Percentiles rank a stretch among this genome's conserved stretches.
These are phyloP conservation scores for Odocoileus hemionus DNA, from an alignment of 2,113 vertebrate genomes.

Conservation along the genomic window DNA sequence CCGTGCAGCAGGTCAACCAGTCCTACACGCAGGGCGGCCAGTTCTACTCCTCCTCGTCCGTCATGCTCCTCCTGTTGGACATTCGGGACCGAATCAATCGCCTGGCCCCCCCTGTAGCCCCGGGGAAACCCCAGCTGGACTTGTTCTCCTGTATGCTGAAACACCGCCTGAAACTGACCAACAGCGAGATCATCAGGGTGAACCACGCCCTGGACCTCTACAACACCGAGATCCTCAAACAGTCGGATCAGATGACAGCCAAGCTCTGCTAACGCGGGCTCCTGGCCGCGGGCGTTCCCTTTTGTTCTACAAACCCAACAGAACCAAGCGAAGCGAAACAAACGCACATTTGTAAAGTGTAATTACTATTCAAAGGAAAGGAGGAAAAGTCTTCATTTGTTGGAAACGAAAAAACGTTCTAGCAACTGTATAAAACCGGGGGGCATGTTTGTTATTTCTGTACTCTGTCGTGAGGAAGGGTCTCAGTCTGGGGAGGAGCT, in stretches of 20 bases:
- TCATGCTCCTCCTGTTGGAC: slow-evolving; percentile 97
- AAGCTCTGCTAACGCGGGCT: slow-evolving; percentile 94
- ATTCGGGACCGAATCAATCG: slow-evolving; percentile 99
- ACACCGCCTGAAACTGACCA: slow-evolving; percentile 97
- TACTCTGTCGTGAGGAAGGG: slow-evolving; percentile 86
- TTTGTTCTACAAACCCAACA: slow-evolving; percentile 81
- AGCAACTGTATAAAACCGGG: slow-evolving; percentile 80
- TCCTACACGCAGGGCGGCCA: slow-evolving; percentile 97
- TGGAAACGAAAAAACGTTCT: slow-evolving; percentile 79
- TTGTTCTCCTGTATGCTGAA: slow-evolving; percentile 99
- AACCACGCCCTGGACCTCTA: slow-evolving; percentile 99
- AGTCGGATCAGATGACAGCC: slow-evolving; percentile 97
- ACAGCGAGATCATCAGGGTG: slow-evolving; percentile 98
- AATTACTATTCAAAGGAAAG: slow-evolving; percentile 88
- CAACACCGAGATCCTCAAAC: slow-evolving; percentile 99
- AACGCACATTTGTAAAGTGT: slow-evolving; percentile 92
- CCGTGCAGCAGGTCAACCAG: slow-evolving; percentile 98
- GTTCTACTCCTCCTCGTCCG: slow-evolving; percentile 97
- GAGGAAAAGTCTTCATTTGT: slow-evolving; percentile 78
- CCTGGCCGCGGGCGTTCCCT: slow-evolving; percentile 75
- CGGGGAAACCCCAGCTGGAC: slow-evolving; percentile 97
- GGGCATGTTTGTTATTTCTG: slow-evolving; percentile 97
- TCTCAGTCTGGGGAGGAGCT: slow-evolving; percentile 81
- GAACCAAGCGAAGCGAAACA: slow-evolving; percentile 47
- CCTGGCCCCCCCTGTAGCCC: slow-evolving; percentile 94